Evolutionary conservation across 2,113 vertebrate genomes (phyloP).

Genomic region (Leptodactylus fuscus): DNA sequence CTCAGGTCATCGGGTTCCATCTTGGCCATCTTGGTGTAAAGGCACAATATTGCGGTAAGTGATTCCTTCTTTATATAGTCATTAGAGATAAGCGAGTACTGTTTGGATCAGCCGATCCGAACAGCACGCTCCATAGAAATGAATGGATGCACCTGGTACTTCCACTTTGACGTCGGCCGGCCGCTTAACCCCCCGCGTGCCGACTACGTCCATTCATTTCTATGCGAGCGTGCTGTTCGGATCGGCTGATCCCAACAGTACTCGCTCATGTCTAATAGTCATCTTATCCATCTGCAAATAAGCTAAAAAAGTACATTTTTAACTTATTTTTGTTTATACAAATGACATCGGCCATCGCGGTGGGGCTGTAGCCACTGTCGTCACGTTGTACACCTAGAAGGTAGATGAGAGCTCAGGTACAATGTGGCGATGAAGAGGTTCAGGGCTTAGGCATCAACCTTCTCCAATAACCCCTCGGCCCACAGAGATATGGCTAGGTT

Average conservation of each 20-base stretch:
- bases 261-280: too few species aligned
- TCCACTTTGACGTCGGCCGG: too few species aligned
- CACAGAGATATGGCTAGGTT: constrained; percentile 84
- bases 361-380: not conserved
- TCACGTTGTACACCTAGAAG: not conserved
- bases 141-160: too few species aligned
- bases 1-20: not conserved
- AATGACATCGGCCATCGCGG: not conserved
- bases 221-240: too few species aligned
- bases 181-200: too few species aligned
- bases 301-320: not conserved
- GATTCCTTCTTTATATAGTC: not conserved
- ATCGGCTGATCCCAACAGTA: too few species aligned
- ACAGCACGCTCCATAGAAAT: too few species aligned
- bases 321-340: not conserved
- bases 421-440: not conserved
- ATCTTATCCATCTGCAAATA: not conserved
- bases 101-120: too few species aligned
- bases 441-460: not conserved
- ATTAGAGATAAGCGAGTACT: too few species aligned
- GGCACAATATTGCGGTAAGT: not conserved
- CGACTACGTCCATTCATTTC: too few species aligned
- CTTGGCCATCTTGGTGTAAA: not conserved
- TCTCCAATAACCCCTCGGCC: constrained; percentile 82
- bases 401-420: too few species aligned